A percentile compares a stretch with the other conserved stretches of the same genome.
These are phyloP conservation scores for Scaptomyza hsui DNA, from an alignment of 1,140 invertebrate species.

Conservation along the genomic window DNA sequence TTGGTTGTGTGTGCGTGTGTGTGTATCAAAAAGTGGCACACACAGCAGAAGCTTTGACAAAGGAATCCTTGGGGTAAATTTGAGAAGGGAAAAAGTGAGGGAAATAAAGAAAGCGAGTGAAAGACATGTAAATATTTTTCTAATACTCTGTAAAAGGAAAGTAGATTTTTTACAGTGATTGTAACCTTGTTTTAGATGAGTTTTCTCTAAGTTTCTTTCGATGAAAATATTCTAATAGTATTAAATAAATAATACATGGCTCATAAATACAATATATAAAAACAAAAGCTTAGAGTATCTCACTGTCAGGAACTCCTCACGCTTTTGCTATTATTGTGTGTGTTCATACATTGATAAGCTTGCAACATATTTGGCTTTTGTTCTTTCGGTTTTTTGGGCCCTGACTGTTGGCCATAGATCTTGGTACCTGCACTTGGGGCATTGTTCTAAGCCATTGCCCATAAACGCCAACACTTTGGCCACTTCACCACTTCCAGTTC, in stretches of 20 bases:
- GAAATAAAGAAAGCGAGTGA: constrained; percentile 4
- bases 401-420: constrained; percentile 24
- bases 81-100: constrained; percentile 1
- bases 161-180: background rate
- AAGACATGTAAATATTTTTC: constrained; percentile 9
- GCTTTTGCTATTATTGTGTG: background rate
- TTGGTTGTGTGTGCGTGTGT: constrained; percentile 18
- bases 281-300: background rate
- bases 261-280: too few relatives aligned
- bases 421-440: constrained; percentile 16
- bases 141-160: background rate
- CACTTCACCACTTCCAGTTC: constrained; percentile 3
- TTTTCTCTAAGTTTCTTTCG: too few relatives aligned
- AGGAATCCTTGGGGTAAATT: constrained; percentile 34
- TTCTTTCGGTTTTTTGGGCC: constrained; percentile 4
- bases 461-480: constrained; percentile 24
- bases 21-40: constrained; percentile 28
- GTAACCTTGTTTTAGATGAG: background rate
- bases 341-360: constrained; percentile 27
- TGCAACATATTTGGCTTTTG: constrained; percentile 37
- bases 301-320: background rate
- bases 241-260: background rate
- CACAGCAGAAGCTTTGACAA: constrained; percentile 43
- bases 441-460: constrained; percentile 35
- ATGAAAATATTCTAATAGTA: too few relatives aligned